Conservation (phyloP, 2,888 invertebrate species). For the Uropetala carovei region DNA sequence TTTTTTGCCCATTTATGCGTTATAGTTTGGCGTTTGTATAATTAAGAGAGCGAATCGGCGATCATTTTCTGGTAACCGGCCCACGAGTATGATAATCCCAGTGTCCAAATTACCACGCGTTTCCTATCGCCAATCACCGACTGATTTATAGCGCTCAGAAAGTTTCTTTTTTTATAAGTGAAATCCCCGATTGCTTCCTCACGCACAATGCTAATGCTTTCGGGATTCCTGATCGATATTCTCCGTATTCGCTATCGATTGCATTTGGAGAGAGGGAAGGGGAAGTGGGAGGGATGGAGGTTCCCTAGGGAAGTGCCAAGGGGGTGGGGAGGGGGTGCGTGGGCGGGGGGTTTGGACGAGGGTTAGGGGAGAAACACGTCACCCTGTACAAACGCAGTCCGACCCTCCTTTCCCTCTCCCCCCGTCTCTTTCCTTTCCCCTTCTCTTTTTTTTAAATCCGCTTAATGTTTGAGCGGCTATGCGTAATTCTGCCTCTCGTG, state of each 20-base stretch:
- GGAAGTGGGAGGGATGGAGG: background rate
- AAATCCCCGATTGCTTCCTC: constrained; percentile 60
- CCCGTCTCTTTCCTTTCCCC: background rate
- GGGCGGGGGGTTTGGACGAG: background rate
- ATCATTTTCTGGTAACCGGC: background rate
- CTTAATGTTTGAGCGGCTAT: constrained; percentile 62
- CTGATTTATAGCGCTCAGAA: constrained; percentile 55
- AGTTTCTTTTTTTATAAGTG: constrained; percentile 45
- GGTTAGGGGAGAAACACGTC: constrained; percentile 55
- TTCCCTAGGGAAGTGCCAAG: background rate
- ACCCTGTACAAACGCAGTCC: constrained; percentile 54
- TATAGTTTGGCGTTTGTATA: background rate
- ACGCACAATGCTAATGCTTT: constrained; percentile 61
- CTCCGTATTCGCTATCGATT: constrained; percentile 56
- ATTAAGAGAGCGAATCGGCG: background rate
- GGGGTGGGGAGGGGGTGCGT: constrained; percentile 25
- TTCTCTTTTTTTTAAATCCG: constrained; percentile 55
- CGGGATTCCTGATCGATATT: constrained; percentile 44
- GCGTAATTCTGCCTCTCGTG: constrained; percentile 38
- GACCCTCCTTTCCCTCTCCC: constrained; percentile 16
- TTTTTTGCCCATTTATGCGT: background rate
- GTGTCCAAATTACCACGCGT: background rate
- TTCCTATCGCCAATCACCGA: constrained; percentile 29
- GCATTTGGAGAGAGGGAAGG: constrained; percentile 15
- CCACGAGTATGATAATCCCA: background rate